phyloP scores from a whole-genome alignment of 2,113 vertebrate species.

The Gopherus evgoodei region DNA sequence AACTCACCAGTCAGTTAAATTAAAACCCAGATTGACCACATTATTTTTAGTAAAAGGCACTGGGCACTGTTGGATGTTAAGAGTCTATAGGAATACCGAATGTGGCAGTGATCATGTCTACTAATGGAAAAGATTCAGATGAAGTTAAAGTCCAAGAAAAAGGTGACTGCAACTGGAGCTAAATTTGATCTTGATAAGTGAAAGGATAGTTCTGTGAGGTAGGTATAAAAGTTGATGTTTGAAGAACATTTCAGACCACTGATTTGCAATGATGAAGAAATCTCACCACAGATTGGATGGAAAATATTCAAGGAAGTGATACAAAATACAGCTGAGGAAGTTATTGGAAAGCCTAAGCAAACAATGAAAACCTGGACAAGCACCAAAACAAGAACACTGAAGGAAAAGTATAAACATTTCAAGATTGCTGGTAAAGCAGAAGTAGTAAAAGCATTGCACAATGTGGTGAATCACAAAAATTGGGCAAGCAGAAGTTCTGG shows the following conservation, averaged over 20 bases:
- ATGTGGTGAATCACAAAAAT: neutral
- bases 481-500: neutral
- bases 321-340: neutral
- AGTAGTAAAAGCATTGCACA: neutral
- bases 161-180: neutral
- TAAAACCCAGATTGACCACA: neutral
- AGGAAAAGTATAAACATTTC: neutral
- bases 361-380: neutral
- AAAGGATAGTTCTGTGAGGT: neutral
- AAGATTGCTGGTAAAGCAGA: neutral
- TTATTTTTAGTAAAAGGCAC: neutral
- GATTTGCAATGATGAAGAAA: neutral
- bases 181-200: neutral
- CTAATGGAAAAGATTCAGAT: neutral
- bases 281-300: neutral
- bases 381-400: neutral
- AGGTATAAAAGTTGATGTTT: neutral
- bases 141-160: neutral
- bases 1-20: neutral
- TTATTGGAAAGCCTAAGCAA: neutral
- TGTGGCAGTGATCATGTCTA: neutral
- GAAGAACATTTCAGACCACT: neutral
- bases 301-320: neutral
- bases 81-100: neutral
- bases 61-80: neutral